A percentile compares a stretch with the other conserved stretches of the same genome.
phyloP scores from a whole-genome alignment of 2,113 vertebrate species.

The Chrysochloris asiatica region DNA sequence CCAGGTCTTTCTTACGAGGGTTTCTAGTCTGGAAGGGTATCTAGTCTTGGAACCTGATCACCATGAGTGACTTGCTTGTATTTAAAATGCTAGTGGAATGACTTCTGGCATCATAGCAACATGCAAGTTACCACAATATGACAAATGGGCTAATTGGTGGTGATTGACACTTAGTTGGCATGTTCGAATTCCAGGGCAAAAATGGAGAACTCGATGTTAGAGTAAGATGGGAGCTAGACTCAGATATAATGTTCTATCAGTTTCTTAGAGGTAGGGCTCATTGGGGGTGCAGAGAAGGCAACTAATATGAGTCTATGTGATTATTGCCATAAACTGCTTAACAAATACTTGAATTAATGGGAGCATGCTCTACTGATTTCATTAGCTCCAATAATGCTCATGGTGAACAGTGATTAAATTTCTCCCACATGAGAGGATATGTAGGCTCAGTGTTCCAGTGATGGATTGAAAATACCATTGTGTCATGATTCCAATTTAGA shows the following conservation, averaged over 20 bases:
- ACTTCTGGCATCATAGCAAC: background rate
- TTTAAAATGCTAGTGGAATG: background rate
- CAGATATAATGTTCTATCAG: background rate
- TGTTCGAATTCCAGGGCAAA: background rate
- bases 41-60: background rate
- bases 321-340: conserved; percentile 12
- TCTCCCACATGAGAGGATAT: conserved; percentile 8
- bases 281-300: background rate
- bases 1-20: background rate
- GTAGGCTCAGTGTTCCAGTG: background rate
- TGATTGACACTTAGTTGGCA: background rate
- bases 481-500: background rate
- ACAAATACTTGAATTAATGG: conserved; percentile 40
- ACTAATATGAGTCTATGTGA: background rate
- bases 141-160: no score
- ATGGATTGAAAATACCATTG: background rate
- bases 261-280: background rate
- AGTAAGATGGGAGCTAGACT: background rate
- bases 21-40: background rate
- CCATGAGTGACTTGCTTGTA: background rate
- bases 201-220: background rate
- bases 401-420: conserved; percentile 6
- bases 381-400: conserved; percentile 40
- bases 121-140: background rate
- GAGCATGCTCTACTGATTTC: conserved; percentile 24